phyloP scores from a whole-genome alignment of 1,140 invertebrate species.

The Drosophila jambulina region DNA sequence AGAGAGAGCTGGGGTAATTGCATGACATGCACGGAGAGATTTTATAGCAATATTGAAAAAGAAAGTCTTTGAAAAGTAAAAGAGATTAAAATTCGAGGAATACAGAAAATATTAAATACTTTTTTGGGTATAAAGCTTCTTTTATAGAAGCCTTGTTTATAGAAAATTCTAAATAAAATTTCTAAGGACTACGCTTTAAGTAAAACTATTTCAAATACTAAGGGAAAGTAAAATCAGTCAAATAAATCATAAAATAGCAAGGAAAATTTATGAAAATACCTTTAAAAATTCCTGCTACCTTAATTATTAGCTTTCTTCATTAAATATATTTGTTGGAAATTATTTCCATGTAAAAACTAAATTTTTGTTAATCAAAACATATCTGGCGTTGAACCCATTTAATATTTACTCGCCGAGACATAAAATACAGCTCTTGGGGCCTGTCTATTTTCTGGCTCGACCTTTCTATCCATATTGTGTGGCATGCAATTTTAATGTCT shows the following conservation, averaged over 20 bases:
- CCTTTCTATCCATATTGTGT: constrained; percentile 41
- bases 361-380: constrained; percentile 31
- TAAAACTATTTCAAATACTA: not conserved
- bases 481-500: constrained; percentile 80
- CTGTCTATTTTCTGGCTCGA: constrained; percentile 12
- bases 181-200: not conserved
- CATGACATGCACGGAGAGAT: constrained; percentile 5
- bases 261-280: not conserved
- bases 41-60: too few relatives aligned
- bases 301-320: not conserved
- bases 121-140: too few relatives aligned
- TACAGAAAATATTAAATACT: not conserved
- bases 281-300: not conserved
- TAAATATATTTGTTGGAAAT: not conserved
- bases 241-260: not conserved
- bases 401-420: constrained; percentile 30
- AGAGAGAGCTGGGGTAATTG: not conserved
- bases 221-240: too few relatives aligned
- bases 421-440: constrained; percentile 20
- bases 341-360: not conserved
- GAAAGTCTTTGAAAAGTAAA: not conserved
- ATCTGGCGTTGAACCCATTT: constrained; percentile 14
- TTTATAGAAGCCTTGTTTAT: not conserved
- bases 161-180: not conserved
- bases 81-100: not conserved